Percentiles rank a stretch among this genome's conserved stretches.
Evolutionary conservation across 2,797 vertebrate genomes (phyloP).

Genomic region (Pseudochirops corinnae): DNA sequence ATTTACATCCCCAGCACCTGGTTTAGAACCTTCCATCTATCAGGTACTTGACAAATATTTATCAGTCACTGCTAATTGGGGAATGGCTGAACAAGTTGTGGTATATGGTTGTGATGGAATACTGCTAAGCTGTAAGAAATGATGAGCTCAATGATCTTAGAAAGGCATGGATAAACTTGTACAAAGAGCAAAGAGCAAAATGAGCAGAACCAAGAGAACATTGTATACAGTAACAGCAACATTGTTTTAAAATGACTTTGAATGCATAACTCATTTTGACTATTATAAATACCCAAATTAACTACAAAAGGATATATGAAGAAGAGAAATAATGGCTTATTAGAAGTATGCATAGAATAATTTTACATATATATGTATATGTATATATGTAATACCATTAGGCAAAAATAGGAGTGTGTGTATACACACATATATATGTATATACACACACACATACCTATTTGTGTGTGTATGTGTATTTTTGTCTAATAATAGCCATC

Average conservation of each 20-base stretch:
- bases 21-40: not conserved
- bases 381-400: too few relatives aligned
- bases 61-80: not conserved
- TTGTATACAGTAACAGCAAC: not conserved
- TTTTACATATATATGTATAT: too few relatives aligned
- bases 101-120: not conserved
- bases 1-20: not conserved
- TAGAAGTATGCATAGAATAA: not conserved
- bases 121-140: not conserved
- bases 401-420: too few relatives aligned
- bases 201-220: not conserved
- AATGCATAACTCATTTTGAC: not conserved
- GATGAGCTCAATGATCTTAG: not conserved
- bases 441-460: too few relatives aligned
- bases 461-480: too few relatives aligned
- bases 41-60: not conserved
- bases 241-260: not conserved
- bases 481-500: too few relatives aligned
- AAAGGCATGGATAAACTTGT: not conserved
- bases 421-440: too few relatives aligned
- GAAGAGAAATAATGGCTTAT: not conserved
- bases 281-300: not conserved
- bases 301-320: not conserved
- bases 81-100: not conserved
- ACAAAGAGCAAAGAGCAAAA: not conserved